A percentile compares a stretch with the other conserved stretches of the same genome.
Evolutionary conservation across 2,113 vertebrate species (phyloP).

Genomic region (Myrmecobius fasciatus): DNA sequence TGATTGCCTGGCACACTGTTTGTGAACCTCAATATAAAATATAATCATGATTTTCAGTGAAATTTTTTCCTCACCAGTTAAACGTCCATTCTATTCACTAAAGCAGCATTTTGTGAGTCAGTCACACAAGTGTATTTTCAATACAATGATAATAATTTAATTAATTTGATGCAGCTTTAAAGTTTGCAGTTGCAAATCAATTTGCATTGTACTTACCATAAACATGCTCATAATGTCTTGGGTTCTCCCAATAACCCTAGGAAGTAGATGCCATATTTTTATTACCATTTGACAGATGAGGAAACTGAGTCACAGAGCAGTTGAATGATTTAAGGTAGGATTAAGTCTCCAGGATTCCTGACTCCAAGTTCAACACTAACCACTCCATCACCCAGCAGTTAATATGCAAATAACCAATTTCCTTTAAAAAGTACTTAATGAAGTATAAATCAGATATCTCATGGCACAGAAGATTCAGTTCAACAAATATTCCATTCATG

Average conservation of each 20-base stretch:
- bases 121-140: not conserved
- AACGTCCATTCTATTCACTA: not conserved
- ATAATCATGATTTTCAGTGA: slow-evolving; percentile 24
- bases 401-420: not conserved
- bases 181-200: not conserved
- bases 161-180: not conserved
- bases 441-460: slow-evolving; percentile 39
- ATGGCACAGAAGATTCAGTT: not conserved
- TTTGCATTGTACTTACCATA: not conserved
- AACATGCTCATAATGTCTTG: not conserved
- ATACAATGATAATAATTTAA: not conserved
- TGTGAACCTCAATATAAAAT: not conserved
- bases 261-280: not conserved
- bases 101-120: not conserved
- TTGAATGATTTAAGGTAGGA: not conserved
- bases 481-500: not conserved
- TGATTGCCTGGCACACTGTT: slow-evolving; percentile 27
- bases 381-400: not conserved
- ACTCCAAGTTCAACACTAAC: not conserved
- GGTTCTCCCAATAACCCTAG: not conserved
- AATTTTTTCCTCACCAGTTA: not conserved
- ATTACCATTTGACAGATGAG: not conserved
- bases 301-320: not conserved
- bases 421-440: not conserved
- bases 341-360: not conserved